Evolutionary conservation across 2,797 vertebrate species (phyloP).

Genomic region (Acanthiza pusilla): DNA sequence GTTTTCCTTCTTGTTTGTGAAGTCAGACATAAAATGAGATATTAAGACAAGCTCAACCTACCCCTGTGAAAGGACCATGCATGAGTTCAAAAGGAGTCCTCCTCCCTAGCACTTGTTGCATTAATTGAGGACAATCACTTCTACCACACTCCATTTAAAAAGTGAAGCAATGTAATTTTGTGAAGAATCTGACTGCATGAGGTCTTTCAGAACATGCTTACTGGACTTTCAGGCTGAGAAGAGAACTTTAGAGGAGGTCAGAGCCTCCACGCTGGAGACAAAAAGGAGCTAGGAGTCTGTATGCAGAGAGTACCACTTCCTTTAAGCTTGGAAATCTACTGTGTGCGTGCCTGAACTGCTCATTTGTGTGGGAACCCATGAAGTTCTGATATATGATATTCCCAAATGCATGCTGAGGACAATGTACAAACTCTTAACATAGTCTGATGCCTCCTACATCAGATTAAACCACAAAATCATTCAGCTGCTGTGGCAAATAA

Average conservation of each 20-base stretch:
- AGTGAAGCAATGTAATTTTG: background rate
- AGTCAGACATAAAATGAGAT: background rate
- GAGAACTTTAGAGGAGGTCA: background rate
- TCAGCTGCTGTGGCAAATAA: background rate
- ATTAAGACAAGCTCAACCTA: background rate
- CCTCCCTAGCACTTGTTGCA: fast-evolving
- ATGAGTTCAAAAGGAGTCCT: background rate
- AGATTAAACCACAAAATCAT: background rate
- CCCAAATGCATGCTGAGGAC: background rate
- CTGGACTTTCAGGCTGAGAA: background rate
- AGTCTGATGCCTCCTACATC: background rate
- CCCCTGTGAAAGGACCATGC: background rate
- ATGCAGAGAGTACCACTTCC: background rate
- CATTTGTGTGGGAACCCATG: fast-evolving
- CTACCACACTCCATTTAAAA: background rate
- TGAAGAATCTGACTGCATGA: background rate
- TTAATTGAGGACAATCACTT: background rate
- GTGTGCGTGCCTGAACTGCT: background rate
- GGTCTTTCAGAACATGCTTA: background rate
- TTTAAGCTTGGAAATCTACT: background rate
- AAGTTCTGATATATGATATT: background rate
- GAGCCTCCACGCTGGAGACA: background rate
- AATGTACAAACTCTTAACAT: background rate
- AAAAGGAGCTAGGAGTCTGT: background rate
- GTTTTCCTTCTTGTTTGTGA: background rate